A percentile compares a stretch with the other conserved stretches of the same genome.
phyloP scores from a whole-genome alignment of 2,113 vertebrate species.

The Apistogramma diplotaenia region DNA sequence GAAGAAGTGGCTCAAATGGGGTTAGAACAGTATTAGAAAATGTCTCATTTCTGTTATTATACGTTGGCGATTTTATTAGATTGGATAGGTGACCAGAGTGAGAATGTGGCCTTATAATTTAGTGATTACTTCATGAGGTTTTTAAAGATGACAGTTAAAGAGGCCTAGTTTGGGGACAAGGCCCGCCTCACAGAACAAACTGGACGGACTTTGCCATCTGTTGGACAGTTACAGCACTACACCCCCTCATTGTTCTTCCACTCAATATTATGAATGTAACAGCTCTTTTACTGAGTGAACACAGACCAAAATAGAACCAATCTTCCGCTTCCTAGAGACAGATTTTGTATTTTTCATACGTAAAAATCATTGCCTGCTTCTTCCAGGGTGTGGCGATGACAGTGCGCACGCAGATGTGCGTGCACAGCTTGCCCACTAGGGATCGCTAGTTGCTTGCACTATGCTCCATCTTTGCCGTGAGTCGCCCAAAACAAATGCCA shows the following conservation, averaged over 20 bases:
- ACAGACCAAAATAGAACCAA: not conserved
- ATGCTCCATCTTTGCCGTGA: not conserved
- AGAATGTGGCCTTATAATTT: not conserved
- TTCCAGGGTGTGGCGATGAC: constrained; percentile 17
- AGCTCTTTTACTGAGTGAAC: not conserved
- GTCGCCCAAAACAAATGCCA: constrained; percentile 10
- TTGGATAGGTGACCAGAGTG: not conserved
- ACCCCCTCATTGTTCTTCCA: not conserved
- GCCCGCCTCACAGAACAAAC: constrained; percentile 2
- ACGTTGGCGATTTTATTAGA: not conserved
- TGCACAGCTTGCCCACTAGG: constrained; percentile 53
- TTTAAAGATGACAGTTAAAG: constrained; percentile 10
- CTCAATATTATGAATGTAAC: not conserved
- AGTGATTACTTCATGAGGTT: not conserved
- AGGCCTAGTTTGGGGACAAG: constrained; percentile 46
- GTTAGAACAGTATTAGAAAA: not conserved
- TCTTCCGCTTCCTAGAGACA: not conserved
- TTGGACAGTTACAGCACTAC: constrained; percentile 41
- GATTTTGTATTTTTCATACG: not conserved
- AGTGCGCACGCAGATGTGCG: not conserved
- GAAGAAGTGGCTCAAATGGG: not conserved
- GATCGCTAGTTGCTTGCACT: constrained; percentile 51
- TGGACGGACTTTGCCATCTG: constrained; percentile 60
- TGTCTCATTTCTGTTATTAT: not conserved
- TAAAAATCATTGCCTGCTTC: not conserved